Evolutionary conservation across 2,797 vertebrate species (phyloP).

Genomic region (Rhinophrynus dorsalis): DNA sequence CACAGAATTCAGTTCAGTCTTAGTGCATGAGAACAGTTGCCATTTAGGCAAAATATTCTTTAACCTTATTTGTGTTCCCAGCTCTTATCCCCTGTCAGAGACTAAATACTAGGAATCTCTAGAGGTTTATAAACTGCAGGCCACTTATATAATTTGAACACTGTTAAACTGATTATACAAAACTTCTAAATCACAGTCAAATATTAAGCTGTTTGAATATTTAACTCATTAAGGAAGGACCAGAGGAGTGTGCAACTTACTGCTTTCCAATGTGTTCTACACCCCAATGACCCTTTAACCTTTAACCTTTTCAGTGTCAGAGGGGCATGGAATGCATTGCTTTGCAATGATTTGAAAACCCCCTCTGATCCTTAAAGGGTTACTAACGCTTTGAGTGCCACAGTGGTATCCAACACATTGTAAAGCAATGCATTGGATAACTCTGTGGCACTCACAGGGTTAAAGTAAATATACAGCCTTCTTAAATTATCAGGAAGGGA

Average conservation of each 20-base stretch:
- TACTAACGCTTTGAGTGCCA: no score
- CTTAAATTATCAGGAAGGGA: constrained; percentile 37
- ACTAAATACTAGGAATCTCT: constrained; percentile 38
- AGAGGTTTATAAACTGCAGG: constrained; percentile 28
- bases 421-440: no score
- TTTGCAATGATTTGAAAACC: no score
- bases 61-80: constrained; percentile 1
- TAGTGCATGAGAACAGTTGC: neutral
- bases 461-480: neutral
- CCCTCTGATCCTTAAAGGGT: no score
- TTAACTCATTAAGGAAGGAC: no score
- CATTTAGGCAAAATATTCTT: constrained; percentile 17
- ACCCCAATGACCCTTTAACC: no score
- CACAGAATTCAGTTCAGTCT: constrained; percentile 11
- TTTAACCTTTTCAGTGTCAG: no score
- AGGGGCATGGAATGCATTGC: no score
- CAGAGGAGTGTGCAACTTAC: no score
- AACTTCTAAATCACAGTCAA: constrained; percentile 29
- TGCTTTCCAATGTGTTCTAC: no score
- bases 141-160: constrained; percentile 26
- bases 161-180: constrained; percentile 17
- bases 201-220: constrained; percentile 12
- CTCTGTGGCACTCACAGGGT: no score
- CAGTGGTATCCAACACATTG: no score
- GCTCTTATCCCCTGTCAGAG: constrained; percentile 26